Base-by-base conservation (phyloP, 2,888 invertebrate species). In the Nomada fabriciana region DNA sequence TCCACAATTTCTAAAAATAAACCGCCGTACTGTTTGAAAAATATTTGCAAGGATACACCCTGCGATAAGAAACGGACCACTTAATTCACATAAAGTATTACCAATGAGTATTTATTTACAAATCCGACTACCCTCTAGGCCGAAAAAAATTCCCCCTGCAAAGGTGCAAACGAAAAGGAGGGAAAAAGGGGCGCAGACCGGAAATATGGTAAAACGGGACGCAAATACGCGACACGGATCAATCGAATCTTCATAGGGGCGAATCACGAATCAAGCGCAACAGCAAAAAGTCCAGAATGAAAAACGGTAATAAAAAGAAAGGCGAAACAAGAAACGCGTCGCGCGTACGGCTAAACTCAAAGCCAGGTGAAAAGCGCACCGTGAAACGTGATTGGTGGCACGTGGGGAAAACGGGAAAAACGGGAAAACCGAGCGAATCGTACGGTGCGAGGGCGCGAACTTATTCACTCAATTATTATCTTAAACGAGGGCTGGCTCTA, bases 381-480 rank as follows among this genome's bases (percentile, higher is more conserved):
- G 10, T 15, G 13, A 18, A 20, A 63, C n/a, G 53, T 43, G 61
- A 61, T 72, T 70, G 52, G 63, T 23, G 18, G 53, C 53, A 61
- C 81, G 81, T 25, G 10, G n/a, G 3, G 42, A 52, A 57, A 80
- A 57, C 42, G 50, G 50, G n/a, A 76, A 71, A 71, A 10, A 65
- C 2, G 50, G n/a, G 72, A 71, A 71, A 10, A 65, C 2, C 15
- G 29, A 52, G 42, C 9, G 36, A 10, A 43, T 11, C 36, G 18
- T 42, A 5, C 9, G 43, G 25, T n/a, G n/a, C 42, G 63, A 69
- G 55, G 15, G 23, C 36, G 53, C 5, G 25, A 65, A 67, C 64
- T 77, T 70, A 52, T 69, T 82, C 69, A 42, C 60, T 61, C 53
- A 64, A 71, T 85, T 85, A 81, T 84, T 75, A 85, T 73, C 69